Evolutionary conservation across 37 sponge, comb jelly and placozoan species (phyloP).

Genomic region (Chondrilla cf. caribensis): DNA sequence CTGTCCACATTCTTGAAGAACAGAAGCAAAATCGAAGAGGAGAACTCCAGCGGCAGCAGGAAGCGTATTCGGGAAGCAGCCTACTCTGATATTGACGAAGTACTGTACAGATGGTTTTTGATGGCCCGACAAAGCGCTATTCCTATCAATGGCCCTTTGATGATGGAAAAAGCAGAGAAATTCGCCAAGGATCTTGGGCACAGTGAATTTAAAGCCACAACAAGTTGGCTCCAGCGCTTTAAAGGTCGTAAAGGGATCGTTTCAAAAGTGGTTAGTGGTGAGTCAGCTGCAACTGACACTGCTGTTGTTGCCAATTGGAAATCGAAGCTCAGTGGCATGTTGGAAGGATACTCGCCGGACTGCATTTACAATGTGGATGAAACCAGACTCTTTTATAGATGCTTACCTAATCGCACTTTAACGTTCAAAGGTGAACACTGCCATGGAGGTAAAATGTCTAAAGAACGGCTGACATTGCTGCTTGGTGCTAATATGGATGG

Average conservation of each 20-base stretch:
- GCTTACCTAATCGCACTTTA: background rate
- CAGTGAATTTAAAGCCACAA: slow-evolving; percentile 7
- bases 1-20: slow-evolving; percentile 6
- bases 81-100: background rate
- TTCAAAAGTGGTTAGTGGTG: slow-evolving; percentile 1
- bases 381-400: background rate
- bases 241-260: background rate
- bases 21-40: background rate
- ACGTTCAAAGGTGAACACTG: background rate
- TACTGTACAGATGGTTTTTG: background rate
- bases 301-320: slow-evolving; percentile 1
- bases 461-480: slow-evolving; percentile 8
- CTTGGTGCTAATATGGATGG: slow-evolving; percentile 11
- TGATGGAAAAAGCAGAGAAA: background rate
- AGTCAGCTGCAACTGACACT: background rate
- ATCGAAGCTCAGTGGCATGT: background rate
- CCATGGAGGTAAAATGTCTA: slow-evolving; percentile 11
- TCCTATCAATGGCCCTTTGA: slow-evolving; percentile 8
- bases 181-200: background rate
- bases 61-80: background rate
- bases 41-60: background rate
- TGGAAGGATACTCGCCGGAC: background rate
- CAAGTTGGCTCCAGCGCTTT: background rate
- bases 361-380: slow-evolving; percentile 20
- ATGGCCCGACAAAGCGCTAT: background rate